Base-by-base conservation (phyloP, 2,888 invertebrate species). In the Limnephilus lunatus region DNA sequence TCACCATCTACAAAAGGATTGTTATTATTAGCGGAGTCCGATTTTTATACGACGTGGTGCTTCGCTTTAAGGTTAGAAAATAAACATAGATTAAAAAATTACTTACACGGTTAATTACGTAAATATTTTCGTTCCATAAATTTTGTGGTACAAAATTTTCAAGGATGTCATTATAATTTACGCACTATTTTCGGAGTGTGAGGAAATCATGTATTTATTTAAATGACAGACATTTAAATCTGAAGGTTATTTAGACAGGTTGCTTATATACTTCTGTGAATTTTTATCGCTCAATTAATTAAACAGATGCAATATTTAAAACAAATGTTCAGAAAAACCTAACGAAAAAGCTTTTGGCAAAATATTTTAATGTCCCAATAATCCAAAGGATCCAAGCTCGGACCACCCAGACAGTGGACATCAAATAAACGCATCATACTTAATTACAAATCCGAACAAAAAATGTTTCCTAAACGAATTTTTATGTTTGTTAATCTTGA, bases 341-440 rank as follows among this genome's bases (percentile, higher is more conserved):
- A 82, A 30, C 15, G 12, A 30, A 31, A 82, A 82, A 82, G 32
- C 2, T 32, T 83, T 32, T 83, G 31, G 32, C 32, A 2, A 83
- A 83, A 35, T 83, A 32, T 32, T 83, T 68, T 68, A 68, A 68
- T 68, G 68, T n/a, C 25, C 25, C n/a, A 19, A 68, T n/a, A 68
- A n/a, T 68, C n/a, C 2, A 25, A 68, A n/a, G n/a, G 68, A 68
- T 68, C n/a, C 68, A 25, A 83, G 15, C 25, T 35, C 25, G 25
- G 83, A 83, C 83, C 83, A 83, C 83, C 83, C 83, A 83, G 25
- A 83, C 35, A 19, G 83, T 19, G 25, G 35, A 39, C 35, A 83
- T 35, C n/a, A 83, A 83, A 83, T 83, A 83, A 83, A 83, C 35
- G n/a, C 31, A 83, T 25, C 83, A 3, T 25, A 68, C 35, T 83